Base-by-base conservation (phyloP, 2,113 vertebrate genomes). In the Daphoenositta chrysoptera region DNA sequence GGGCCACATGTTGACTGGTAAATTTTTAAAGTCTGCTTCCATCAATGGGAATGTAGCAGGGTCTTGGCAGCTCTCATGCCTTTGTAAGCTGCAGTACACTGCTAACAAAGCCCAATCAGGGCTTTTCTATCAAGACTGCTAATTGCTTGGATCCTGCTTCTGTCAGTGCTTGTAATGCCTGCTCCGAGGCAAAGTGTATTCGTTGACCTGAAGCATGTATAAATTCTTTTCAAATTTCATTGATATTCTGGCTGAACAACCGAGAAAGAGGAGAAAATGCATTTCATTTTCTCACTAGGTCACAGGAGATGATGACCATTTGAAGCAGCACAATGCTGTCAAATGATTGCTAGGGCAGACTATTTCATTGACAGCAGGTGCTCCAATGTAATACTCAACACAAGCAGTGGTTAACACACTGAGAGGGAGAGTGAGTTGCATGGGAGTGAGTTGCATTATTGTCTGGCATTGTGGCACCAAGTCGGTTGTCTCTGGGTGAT, bases 321-420 rank as follows among this genome's bases (percentile, higher is more conserved):
- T 96, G 90, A 95, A 96, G 68, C 40, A 87, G 44, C 90, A 90
- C 66, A 94, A 30, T 70, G 48, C 85, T 56, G 44, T 39, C 73
- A 60, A 56, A 57, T 94, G 92, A 92, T 60, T 94, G n/a, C 68
- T 83, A 47, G 18, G 80, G 80, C 94, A 97, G 79, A 82, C 86
- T 71, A 33, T 97, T 96, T 90, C 58, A 60, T 21, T 94, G 95
- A 17, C 97, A 97, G 97, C 90, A 95, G 96, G 94, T 57, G 61
- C 77, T 96, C 70, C 81, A 11, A 1, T 15, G 54, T 66, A 86
- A 56, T 76, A 50, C 70, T 87, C 39, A 4, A 56, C 40, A 79
- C 44, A 83, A 66, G 69, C 88, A 75, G 89, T 87, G 94, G 63
- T 93, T 96, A 89, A 87, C 69, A 35, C 68, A 13, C 50, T 15